These are phyloP conservation scores for Alviniconcha strummeri DNA, from an alignment of 2,888 invertebrate species.

Conservation along the genomic window DNA sequence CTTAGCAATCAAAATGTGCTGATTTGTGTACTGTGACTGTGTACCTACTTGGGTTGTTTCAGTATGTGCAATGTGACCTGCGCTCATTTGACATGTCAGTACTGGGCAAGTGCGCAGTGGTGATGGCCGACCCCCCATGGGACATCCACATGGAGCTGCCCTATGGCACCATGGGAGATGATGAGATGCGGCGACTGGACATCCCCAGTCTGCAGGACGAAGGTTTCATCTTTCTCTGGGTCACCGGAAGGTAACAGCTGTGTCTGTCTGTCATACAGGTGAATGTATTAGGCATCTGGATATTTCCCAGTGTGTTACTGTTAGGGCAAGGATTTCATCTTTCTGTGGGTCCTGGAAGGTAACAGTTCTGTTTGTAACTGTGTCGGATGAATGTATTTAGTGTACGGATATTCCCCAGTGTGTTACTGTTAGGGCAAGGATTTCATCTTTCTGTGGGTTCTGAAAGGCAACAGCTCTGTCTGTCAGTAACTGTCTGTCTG, in stretches of 20 bases:
- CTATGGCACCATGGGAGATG: conserved; percentile 98
- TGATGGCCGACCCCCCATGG: conserved; percentile 95
- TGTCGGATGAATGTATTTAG: too few species aligned
- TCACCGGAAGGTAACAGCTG: conserved; percentile 85
- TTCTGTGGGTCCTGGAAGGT: too few species aligned
- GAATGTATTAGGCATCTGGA: background rate
- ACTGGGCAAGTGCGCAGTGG: conserved; percentile 96
- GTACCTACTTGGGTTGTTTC: conserved; percentile 77
- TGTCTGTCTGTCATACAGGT: background rate
- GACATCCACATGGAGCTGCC: conserved; percentile 99
- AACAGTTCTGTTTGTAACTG: too few species aligned
- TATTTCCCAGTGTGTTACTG: too few species aligned
- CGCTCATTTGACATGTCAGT: conserved; percentile 93
- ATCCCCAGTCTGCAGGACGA: conserved; percentile 96
- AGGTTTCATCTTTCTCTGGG: conserved; percentile 97
- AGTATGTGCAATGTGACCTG: conserved; percentile 98
- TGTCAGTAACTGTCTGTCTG: too few species aligned
- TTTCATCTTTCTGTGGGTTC: too few species aligned
- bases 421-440: too few species aligned
- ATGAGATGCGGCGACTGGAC: conserved; percentile 96
- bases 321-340: too few species aligned
- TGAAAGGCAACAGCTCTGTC: too few species aligned
- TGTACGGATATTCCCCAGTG: too few species aligned
- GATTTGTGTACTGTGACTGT: too few species aligned
- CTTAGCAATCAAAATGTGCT: too few species aligned